These are phyloP conservation scores for Cephus nigrinus DNA, from an alignment of 2,888 invertebrate species.

Conservation along the genomic window DNA sequence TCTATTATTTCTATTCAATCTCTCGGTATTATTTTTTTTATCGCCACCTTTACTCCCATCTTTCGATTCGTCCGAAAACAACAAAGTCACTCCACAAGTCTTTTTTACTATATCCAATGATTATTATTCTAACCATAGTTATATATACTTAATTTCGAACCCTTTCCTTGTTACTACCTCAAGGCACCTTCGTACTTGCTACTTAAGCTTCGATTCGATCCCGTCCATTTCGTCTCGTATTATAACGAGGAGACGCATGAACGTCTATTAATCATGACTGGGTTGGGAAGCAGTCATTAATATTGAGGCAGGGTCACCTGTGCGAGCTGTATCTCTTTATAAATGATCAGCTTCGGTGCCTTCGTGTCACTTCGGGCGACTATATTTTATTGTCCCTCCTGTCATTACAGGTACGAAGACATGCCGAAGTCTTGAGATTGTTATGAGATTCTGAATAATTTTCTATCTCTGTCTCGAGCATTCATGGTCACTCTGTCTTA, in stretches of 20 bases:
- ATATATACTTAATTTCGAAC: background rate
- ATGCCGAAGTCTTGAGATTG: background rate
- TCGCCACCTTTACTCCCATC: background rate
- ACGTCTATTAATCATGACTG: constrained; percentile 54
- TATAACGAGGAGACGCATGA: constrained; percentile 23
- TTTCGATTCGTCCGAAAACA: background rate
- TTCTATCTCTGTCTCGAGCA: background rate
- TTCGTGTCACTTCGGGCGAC: constrained; percentile 44
- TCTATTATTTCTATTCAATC: background rate
- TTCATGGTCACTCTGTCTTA: background rate
- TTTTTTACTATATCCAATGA: background rate
- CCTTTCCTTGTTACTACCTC: background rate
- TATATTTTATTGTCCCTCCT: constrained; percentile 46
- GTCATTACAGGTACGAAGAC: constrained; percentile 7
- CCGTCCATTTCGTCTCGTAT: background rate
- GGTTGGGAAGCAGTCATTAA: constrained; percentile 51
- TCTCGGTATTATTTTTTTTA: background rate
- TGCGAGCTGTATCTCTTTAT: constrained; percentile 45
- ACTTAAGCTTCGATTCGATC: background rate
- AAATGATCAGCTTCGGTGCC: constrained; percentile 45
- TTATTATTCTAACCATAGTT: background rate
- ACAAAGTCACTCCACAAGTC: background rate
- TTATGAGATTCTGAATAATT: background rate
- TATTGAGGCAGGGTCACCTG: constrained; percentile 47
- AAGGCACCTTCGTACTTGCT: background rate